Percentiles rank a stretch among this genome's conserved stretches.
These are phyloP conservation scores for Drosophila eohydei DNA, from an alignment of 2,888 invertebrate species.

Conservation along the genomic window DNA sequence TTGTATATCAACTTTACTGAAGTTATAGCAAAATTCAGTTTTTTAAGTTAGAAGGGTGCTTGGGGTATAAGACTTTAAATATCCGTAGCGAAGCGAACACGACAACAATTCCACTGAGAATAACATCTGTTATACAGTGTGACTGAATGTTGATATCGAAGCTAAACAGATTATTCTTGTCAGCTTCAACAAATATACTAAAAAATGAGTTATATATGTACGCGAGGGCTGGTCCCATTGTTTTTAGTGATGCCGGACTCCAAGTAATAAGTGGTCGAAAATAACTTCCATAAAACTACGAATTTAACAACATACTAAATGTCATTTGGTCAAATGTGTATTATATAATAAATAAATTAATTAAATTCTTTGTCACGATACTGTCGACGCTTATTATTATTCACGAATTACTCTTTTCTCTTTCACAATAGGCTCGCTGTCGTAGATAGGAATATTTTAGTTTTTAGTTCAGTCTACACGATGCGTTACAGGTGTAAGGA, in stretches of 20 bases:
- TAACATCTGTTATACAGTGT: slow-evolving; percentile 50
- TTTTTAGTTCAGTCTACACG: neutral
- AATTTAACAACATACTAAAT: neutral
- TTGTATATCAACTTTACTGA: slow-evolving; percentile 20
- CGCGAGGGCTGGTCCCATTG: slow-evolving; percentile 14
- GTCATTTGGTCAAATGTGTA: neutral
- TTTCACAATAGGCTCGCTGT: slow-evolving; percentile 39
- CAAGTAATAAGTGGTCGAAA: neutral
- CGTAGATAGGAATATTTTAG: slow-evolving; percentile 46
- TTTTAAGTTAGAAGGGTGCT: slow-evolving; percentile 12
- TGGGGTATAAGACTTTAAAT: slow-evolving; percentile 22
- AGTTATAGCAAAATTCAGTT: slow-evolving; percentile 23
- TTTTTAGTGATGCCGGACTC: slow-evolving; percentile 13
- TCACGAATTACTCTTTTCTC: neutral
- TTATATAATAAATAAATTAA: neutral
- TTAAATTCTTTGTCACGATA: neutral
- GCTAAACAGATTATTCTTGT: neutral
- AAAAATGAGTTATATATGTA: neutral
- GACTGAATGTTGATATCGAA: slow-evolving; percentile 8
- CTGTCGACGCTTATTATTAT: neutral
- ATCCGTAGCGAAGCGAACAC: slow-evolving; percentile 53
- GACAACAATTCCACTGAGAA: slow-evolving; percentile 59
- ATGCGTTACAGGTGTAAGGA: slow-evolving; percentile 1
- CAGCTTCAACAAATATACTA: slow-evolving; percentile 23
- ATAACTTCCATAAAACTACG: neutral